Evolutionary conservation across 1,140 invertebrate genomes (phyloP).

Genomic region (Antheraea mylitta): DNA sequence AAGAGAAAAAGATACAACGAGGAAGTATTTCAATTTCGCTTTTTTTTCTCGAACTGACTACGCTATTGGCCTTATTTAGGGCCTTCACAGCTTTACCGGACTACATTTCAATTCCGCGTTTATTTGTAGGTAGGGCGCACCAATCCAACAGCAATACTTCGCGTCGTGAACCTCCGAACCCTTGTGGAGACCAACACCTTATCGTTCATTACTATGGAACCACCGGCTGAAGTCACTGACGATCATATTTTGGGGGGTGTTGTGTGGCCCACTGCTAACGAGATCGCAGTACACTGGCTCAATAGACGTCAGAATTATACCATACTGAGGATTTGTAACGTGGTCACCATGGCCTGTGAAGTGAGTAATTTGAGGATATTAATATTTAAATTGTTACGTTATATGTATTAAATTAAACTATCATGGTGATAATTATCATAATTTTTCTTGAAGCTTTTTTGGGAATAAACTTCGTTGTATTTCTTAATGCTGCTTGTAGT

Average conservation of each 20-base stretch:
- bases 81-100: too few species aligned
- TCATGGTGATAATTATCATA: too few species aligned
- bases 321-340: constrained; percentile 65
- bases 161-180: constrained; percentile 53
- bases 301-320: constrained; percentile 91
- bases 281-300: constrained; percentile 90
- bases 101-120: too few species aligned
- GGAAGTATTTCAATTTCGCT: too few species aligned
- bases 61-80: too few species aligned
- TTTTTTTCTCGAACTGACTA: too few species aligned
- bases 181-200: constrained; percentile 29
- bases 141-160: constrained; percentile 67
- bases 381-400: too few species aligned
- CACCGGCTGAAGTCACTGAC: constrained; percentile 67
- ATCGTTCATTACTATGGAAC: constrained; percentile 46
- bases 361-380: constrained; percentile 25
- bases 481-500: too few species aligned
- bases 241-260: constrained; percentile 84
- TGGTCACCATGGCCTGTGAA: constrained; percentile 42
- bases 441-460: too few species aligned
- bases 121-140: constrained; percentile 58
- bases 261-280: constrained; percentile 85
- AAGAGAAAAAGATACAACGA: too few species aligned
- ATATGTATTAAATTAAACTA: too few species aligned
- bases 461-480: too few species aligned